Evolutionary conservation across 2,888 invertebrate genomes (phyloP), one percentile per base, ranked within the genome.

Genomic region (Ormyrus pomaceus): DNA sequence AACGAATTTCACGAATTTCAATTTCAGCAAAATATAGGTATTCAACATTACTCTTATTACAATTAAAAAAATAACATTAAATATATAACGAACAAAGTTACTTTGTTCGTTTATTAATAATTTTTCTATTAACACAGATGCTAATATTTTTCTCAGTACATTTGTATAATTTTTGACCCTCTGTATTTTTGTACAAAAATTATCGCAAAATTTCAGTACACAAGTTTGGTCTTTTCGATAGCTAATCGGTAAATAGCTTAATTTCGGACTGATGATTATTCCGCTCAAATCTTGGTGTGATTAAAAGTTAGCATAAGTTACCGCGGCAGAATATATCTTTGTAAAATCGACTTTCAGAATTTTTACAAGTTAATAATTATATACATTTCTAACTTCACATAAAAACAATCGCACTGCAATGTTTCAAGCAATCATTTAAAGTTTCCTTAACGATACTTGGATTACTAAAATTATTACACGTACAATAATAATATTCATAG

Each of bases 281-380:
- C 13, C 50, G 51, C 7, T 73, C 48, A 34, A 62, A 62, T 73
- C 10, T 73, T 62, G 6, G 61, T 59, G 51, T 58, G 66, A 65
- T 53, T 50, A 46, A 62, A 79, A 68, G 50, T 61, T 73, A 51
- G n/a, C 45, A 59, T n/a, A 59, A 66, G 61, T 61, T 56, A 68
- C 13, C 61, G 13, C 61, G 13, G 62, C 7, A 62, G 55, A 73
- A 71, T 78, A 45, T 59, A 56, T 62, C 59, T 51, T 7, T 51
- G n/a, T 72, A 34, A 55, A 76, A 62, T 64, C 61, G 62, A 72
- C 34, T 62, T 48, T 61, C 48, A 65, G 55, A 59, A 80, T 72
- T 73, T 77, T 77, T 80, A 80, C 73, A 77, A 75, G 68, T 80
- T 69, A 69, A 70, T 62, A 77, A 61, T 62, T 78, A 78, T 78